These are phyloP conservation scores for Enchytraeus crypticus DNA, from an alignment of 2,888 invertebrate genomes.

Conservation along the genomic window DNA sequence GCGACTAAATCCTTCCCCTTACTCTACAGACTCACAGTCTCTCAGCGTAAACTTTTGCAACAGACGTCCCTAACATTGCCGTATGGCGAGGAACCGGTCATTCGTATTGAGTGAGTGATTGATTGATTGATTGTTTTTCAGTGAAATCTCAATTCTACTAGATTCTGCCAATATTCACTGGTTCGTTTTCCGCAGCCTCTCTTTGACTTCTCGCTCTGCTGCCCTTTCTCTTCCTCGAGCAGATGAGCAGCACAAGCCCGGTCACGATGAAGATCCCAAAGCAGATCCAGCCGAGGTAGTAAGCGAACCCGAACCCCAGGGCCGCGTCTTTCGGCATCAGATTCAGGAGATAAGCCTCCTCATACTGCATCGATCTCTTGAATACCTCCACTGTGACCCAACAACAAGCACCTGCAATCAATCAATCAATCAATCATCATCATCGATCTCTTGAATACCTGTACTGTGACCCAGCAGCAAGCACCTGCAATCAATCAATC, in stretches of 20 bases:
- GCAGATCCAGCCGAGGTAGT: slow-evolving; percentile 61
- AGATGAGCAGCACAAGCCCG: slow-evolving; percentile 67
- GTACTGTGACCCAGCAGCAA: slow-evolving; percentile 70
- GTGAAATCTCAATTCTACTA: slow-evolving; percentile 7
- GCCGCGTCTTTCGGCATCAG: slow-evolving; percentile 62
- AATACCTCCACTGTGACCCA: slow-evolving; percentile 75
- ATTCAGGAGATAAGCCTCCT: slow-evolving; percentile 58
- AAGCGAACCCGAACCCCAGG: slow-evolving; percentile 59
- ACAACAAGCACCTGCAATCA: slow-evolving; percentile 65
- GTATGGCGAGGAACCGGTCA: no score
- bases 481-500: slow-evolving; percentile 65
- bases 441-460: slow-evolving; percentile 67
- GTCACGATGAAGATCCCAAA: slow-evolving; percentile 62
- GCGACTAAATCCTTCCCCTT: no score
- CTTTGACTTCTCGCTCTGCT: slow-evolving; percentile 73
- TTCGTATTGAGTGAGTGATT: no score
- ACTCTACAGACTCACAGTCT: no score
- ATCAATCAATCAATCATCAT: no score
- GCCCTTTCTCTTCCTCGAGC: slow-evolving; percentile 75
- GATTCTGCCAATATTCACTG: slow-evolving; percentile 61
- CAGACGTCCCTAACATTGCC: no score
- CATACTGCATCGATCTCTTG: slow-evolving; percentile 64
- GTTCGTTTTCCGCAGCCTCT: slow-evolving; percentile 74
- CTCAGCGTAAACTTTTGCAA: no score
- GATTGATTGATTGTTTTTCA: no score